These are phyloP conservation scores for Mus pahari DNA, from an alignment of 2,113 vertebrate species.

Conservation along the genomic window DNA sequence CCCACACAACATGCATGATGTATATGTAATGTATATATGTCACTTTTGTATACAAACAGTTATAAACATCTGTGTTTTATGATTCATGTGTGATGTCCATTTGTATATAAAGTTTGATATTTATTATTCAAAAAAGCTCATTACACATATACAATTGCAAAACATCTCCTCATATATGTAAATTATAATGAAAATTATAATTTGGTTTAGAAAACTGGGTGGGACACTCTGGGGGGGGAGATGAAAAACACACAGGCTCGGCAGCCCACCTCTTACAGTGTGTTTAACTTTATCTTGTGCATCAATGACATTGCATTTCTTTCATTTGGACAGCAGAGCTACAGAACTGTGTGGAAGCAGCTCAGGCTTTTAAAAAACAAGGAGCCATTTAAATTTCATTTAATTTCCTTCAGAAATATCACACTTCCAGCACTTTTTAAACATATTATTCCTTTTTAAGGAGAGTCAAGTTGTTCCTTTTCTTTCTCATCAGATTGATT, in stretches of 20 bases:
- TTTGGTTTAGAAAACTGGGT: neutral
- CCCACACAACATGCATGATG: fast-evolving
- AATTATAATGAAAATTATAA: neutral
- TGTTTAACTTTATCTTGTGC: fast-evolving
- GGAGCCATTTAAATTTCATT: neutral
- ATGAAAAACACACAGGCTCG: neutral
- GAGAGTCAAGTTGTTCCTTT: neutral
- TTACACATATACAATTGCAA: neutral
- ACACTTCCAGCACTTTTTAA: neutral
- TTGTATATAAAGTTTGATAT: neutral
- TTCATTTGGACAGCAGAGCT: neutral
- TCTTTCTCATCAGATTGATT: fast-evolving
- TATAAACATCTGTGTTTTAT: neutral
- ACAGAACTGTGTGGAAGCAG: neutral
- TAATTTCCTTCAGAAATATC: neutral
- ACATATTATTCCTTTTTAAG: neutral
- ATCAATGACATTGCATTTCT: neutral
- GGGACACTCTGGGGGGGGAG: neutral
- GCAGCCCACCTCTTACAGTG: neutral
- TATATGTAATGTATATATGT: neutral
- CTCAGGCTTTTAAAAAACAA: neutral
- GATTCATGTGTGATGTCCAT: neutral
- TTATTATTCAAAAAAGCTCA: neutral
- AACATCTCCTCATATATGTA: neutral
- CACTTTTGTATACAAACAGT: neutral